Percentiles rank a stretch among this genome's conserved stretches.
These are phyloP conservation scores for Ctenoplectra terminalis DNA, from an alignment of 1,140 invertebrate species.

Conservation along the genomic window DNA sequence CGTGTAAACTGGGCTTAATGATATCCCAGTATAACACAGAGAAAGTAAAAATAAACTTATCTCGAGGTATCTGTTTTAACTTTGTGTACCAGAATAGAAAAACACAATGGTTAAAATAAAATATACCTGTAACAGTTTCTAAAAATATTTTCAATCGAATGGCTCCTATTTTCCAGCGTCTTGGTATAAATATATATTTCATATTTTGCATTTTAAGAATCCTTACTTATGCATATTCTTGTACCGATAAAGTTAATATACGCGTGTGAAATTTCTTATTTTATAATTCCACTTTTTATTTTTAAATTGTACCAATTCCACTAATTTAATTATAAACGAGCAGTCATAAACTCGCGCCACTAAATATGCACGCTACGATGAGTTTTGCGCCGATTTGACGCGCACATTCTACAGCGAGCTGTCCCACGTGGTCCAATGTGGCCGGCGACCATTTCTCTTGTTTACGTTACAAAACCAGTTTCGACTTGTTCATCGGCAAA, in stretches of 20 bases:
- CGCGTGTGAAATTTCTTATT: too few relatives aligned
- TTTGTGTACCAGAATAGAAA: background rate
- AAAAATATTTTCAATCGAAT: background rate
- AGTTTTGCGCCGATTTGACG: constrained; percentile 16
- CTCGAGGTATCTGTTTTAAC: background rate
- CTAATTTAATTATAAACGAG: background rate
- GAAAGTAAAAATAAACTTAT: background rate
- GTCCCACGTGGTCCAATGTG: constrained; percentile 3
- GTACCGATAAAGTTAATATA: too few relatives aligned
- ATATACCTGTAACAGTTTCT: background rate
- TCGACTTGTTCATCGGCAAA: constrained; percentile 1
- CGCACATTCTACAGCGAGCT: background rate
- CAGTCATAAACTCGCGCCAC: background rate
- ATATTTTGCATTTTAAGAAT: too few relatives aligned
- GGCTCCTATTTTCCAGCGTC: too few relatives aligned
- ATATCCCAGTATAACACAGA: background rate
- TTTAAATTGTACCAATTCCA: background rate
- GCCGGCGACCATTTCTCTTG: constrained; percentile 28
- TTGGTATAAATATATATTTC: too few relatives aligned
- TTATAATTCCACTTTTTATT: background rate
- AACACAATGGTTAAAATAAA: background rate
- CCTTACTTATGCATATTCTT: too few relatives aligned
- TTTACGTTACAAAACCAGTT: constrained; percentile 37
- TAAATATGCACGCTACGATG: background rate
- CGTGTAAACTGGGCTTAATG: background rate